Base-by-base conservation (phyloP, 2,888 invertebrate genomes). In the Melanotus villosus region DNA sequence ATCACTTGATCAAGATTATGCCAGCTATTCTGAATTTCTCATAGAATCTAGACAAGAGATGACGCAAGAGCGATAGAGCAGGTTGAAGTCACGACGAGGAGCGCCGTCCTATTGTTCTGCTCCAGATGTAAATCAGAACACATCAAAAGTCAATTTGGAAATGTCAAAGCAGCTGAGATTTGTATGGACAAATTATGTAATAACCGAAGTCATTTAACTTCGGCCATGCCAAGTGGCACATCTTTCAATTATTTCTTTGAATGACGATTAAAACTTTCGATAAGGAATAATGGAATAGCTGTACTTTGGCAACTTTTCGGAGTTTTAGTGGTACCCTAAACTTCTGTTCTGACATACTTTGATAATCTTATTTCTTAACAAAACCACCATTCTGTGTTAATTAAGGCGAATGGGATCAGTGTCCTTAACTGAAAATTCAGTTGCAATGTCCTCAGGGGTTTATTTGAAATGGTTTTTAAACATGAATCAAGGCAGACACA, bases 81-180 rank as follows among this genome's bases (percentile, higher is more conserved):
- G 62, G 68, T 56, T 66, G 56, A 43, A 63, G 67, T 64, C 67
- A 68, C 60, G 65, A 57, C 65, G 67, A 72, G 70, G 67, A 63
- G 67, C 47, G 65, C 60, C 60, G 52, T 45, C 52, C 72, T 56
- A 76, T 77, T 77, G 76, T 76, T 76, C 75, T 75, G 71, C 58
- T 70, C 67, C 60, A 66, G 73, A 77, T 76, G 77, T 75, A 77
- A 77, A 77, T 76, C 77, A 76, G 72, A 70, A 73, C 73, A 74
- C 71, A 74, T 76, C 74, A 76, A 76, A 77, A 77, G 73, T 77
- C 77, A 76, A 76, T 77, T 77, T 75, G 73, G 70, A 76, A 75
- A 77, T 74, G 77, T 77, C 76, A 76, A 74, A 77, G 60, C 70
- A 63, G 66, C 68, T 58, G 65, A 70, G 73, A 73, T 70, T 72